A percentile compares a stretch with the other conserved stretches of the same genome.
Evolutionary conservation across 2,113 vertebrate species (phyloP).

Genomic region (Perca fluviatilis): DNA sequence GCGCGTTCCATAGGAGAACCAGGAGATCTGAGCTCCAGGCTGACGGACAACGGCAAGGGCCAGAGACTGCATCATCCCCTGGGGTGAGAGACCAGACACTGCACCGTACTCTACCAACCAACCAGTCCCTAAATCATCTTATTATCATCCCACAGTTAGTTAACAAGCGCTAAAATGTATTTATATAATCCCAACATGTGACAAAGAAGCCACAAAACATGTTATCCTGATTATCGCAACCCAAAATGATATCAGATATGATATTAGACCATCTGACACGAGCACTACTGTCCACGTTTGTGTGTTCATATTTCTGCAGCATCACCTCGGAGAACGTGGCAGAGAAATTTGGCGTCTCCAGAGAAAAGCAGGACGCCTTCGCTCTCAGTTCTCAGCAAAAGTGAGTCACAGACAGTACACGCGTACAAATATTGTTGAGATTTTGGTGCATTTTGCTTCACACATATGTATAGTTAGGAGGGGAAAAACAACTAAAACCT

Average conservation of each 20-base stretch:
- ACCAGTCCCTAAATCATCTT: background rate
- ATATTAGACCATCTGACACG: too few species aligned
- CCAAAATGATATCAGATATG: too few species aligned
- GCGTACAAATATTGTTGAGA: too few species aligned
- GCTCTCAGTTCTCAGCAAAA: constrained; percentile 91
- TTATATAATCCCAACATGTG: background rate
- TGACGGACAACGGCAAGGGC: constrained; percentile 89
- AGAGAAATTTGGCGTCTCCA: constrained; percentile 88
- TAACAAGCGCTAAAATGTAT: background rate
- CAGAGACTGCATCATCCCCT: constrained; percentile 82
- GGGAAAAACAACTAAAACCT: too few species aligned
- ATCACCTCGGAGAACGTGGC: constrained; percentile 97
- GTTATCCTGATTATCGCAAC: background rate
- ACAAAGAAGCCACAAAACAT: background rate
- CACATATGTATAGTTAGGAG: too few species aligned
- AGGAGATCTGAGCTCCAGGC: constrained; percentile 88
- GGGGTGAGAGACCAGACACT: constrained; percentile 60
- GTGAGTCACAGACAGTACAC: constrained; percentile 64
- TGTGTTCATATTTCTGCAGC: constrained; percentile 70
- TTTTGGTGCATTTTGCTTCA: too few species aligned
- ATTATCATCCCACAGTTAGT: too few species aligned
- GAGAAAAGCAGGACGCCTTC: constrained; percentile 92
- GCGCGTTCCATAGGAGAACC: constrained; percentile 74
- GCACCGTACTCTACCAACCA: background rate
- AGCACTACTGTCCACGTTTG: background rate